Conservation (phyloP, 2,797 vertebrate species). For the Clangula hyemalis region DNA sequence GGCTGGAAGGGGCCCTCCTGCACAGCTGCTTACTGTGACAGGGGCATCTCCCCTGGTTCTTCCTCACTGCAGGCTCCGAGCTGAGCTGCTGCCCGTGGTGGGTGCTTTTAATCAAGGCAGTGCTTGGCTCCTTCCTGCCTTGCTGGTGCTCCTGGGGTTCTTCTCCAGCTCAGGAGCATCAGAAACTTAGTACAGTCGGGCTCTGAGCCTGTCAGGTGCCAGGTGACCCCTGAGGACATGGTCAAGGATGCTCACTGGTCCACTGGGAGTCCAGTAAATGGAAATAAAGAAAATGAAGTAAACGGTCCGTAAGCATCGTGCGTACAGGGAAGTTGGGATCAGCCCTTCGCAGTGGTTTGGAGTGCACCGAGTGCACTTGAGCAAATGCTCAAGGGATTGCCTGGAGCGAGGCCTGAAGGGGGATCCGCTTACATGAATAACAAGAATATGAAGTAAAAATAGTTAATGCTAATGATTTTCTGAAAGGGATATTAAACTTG, state of each 20-base stretch:
- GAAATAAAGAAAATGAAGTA: background rate
- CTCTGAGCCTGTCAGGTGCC: background rate
- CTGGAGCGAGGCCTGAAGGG: background rate
- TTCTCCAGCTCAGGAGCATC: background rate
- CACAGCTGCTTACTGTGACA: accelerated
- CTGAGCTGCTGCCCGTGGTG: background rate
- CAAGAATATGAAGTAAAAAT: background rate
- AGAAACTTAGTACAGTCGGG: background rate
- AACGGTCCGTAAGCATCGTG: accelerated
- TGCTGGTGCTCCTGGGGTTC: accelerated
- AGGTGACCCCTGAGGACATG: accelerated
- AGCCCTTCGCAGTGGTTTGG: background rate
- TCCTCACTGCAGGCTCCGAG: background rate
- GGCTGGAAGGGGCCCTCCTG: background rate
- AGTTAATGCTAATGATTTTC: background rate
- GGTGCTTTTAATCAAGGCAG: accelerated
- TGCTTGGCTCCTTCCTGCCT: accelerated
- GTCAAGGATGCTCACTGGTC: background rate
- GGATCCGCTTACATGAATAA: constrained; percentile 14
- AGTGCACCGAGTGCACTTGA: background rate
- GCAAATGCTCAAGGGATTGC: background rate
- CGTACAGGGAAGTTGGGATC: background rate
- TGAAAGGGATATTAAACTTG: constrained; percentile 15
- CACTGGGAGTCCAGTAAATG: background rate
- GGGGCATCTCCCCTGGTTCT: background rate